Base-by-base conservation (phyloP, 2,888 invertebrate genomes). In the Nomada goodeniana region DNA sequence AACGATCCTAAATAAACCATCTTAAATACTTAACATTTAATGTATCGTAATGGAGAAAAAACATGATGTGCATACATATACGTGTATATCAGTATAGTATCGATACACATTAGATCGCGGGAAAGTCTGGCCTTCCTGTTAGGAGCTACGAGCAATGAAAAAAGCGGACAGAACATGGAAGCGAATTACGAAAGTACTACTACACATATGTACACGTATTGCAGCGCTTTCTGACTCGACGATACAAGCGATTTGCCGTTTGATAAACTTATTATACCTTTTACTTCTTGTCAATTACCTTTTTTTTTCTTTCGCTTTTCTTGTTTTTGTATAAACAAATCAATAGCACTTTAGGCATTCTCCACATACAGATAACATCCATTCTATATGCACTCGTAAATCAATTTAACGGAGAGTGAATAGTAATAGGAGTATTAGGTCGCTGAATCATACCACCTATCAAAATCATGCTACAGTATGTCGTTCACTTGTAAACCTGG, bases 301-400 rank as follows among this genome's bases (percentile, higher is more conserved):
- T 60, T 74, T 42, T 57, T 70, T 23, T 67, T 20, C 70, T 20
- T 13, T 55, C 18, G 55, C n/a, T 76, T 60, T 59, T 26, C 5
- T 29, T 23, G n/a, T 55, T 79, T 77, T 72, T 29, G 47, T 79
- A 74, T 76, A 73, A 79, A 86, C 82, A 83, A 84, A 84, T 80
- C 83, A 67, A 69, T 83, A 80, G 61, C 83, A 73, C 82, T 84
- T 86, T 80, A 77, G 81, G 78, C 82, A 76, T 82, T 77, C 82
- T 61, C 77, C 76, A 80, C 86, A 79, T 83, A 86, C 76, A 88
- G 84, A 80, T 82, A 88, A 86, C 83, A 87, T 81, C 80, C 80
- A 86, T 86, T 85, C 85, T 82, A 85, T 85, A 80, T 81, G 88
- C 88, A 88, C 86, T 86, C 83, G 76, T 86, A 82, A 80, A 77